A percentile compares a stretch with the other conserved stretches of the same genome.
These are phyloP conservation scores for Anhinga rufa DNA, from an alignment of 2,113 vertebrate species.

Conservation along the genomic window DNA sequence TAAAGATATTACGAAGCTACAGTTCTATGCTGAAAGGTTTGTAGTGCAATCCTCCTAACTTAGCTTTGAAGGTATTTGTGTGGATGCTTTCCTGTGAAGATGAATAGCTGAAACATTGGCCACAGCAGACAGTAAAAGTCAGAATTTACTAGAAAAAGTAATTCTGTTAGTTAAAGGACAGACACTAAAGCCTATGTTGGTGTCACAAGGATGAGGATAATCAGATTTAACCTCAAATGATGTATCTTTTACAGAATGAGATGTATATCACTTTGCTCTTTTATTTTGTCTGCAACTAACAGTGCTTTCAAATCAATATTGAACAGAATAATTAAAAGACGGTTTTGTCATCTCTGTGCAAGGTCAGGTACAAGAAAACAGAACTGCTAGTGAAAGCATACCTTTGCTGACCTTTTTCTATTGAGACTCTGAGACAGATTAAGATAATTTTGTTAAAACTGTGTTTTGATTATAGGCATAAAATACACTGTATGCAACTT, in stretches of 20 bases:
- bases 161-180: neutral
- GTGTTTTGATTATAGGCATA: neutral
- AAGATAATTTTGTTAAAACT: neutral
- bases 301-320: neutral
- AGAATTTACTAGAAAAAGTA: neutral
- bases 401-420: neutral
- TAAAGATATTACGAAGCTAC: neutral
- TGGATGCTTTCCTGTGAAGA: neutral
- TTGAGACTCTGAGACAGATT: neutral
- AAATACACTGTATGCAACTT: neutral
- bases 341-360: neutral
- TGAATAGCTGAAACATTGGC: neutral
- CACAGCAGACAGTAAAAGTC: neutral
- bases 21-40: neutral
- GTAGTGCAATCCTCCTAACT: neutral
- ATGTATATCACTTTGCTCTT: neutral
- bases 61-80: neutral
- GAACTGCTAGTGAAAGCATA: neutral
- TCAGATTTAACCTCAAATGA: neutral
- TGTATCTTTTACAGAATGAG: neutral
- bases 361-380: neutral
- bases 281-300: neutral
- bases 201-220: neutral
- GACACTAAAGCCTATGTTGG: neutral
- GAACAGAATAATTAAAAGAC: neutral